Percentiles rank a stretch among this genome's conserved stretches.
Conservation (phyloP, 2,888 invertebrate species). For the Meteorus colon region DNA sequence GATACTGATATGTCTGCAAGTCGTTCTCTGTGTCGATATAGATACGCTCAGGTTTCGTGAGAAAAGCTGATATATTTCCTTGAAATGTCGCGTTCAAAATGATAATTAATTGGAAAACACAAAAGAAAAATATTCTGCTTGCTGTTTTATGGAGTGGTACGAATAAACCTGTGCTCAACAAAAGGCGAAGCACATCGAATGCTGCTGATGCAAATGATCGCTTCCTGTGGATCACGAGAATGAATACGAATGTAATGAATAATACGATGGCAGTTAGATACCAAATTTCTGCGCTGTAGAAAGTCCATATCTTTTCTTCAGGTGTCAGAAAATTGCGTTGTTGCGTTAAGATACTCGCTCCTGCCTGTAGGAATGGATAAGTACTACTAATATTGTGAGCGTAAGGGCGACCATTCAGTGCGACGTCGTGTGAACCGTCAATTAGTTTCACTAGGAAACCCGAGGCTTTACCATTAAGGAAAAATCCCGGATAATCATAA, state of each 20-base stretch:
- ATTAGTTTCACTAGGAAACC: background rate
- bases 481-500: background rate
- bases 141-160: background rate
- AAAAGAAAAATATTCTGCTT: background rate
- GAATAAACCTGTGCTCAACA: conserved; percentile 9
- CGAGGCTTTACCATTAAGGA: background rate
- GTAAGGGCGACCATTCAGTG: background rate
- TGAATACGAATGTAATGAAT: background rate
- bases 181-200: background rate
- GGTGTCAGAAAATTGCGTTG: background rate
- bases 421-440: background rate
- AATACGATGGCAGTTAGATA: background rate
- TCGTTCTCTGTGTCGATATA: background rate
- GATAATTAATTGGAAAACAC: background rate
- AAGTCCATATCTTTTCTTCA: background rate
- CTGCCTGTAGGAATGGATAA: background rate
- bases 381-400: background rate
- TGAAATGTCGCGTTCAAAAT: background rate
- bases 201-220: background rate
- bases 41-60: background rate
- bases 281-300: background rate
- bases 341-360: background rate
- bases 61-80: background rate
- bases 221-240: background rate
- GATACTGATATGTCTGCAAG: background rate